Percentiles rank a stretch among this genome's conserved stretches.
These are phyloP conservation scores for Yponomeuta cagnagella DNA, from an alignment of 2,888 invertebrate genomes.

Conservation along the genomic window DNA sequence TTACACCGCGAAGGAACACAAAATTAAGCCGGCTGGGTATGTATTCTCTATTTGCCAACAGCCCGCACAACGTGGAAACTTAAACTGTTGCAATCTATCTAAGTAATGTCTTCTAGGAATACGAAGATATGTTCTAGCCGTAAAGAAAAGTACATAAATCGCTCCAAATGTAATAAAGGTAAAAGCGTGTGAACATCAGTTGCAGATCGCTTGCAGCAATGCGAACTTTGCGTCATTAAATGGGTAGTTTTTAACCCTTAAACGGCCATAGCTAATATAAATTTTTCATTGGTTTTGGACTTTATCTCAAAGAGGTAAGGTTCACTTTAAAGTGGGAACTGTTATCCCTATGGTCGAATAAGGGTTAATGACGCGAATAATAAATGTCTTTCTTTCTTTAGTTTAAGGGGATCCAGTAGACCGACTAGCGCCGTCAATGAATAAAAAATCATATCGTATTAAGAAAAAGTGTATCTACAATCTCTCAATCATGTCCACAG, in stretches of 20 bases:
- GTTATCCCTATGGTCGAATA: too few relatives aligned
- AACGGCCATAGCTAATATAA: too few relatives aligned
- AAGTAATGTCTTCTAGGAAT: conserved; percentile 8
- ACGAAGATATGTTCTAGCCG: conserved; percentile 18
- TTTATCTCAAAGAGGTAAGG: too few relatives aligned
- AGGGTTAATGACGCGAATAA: too few relatives aligned
- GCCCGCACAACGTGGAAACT: background rate
- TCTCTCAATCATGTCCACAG: too few relatives aligned
- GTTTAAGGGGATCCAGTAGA: too few relatives aligned
- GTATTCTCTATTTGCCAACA: background rate
- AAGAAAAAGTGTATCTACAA: too few relatives aligned
- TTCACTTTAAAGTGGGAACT: too few relatives aligned
- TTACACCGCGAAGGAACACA: background rate
- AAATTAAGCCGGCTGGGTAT: background rate
- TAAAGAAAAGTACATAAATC: conserved; percentile 29
- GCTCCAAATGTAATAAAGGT: conserved; percentile 30
- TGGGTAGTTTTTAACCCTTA: background rate
- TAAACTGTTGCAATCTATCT: conserved; percentile 3
- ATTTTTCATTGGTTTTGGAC: too few relatives aligned
- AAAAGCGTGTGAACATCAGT: conserved; percentile 31
- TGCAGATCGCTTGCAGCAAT: conserved; percentile 5
- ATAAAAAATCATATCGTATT: too few relatives aligned
- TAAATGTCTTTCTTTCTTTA: too few relatives aligned
- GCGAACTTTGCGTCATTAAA: background rate
- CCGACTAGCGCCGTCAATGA: too few relatives aligned